These are phyloP conservation scores for Tromatobia lineatoria DNA, from an alignment of 2,888 invertebrate genomes.

Conservation along the genomic window DNA sequence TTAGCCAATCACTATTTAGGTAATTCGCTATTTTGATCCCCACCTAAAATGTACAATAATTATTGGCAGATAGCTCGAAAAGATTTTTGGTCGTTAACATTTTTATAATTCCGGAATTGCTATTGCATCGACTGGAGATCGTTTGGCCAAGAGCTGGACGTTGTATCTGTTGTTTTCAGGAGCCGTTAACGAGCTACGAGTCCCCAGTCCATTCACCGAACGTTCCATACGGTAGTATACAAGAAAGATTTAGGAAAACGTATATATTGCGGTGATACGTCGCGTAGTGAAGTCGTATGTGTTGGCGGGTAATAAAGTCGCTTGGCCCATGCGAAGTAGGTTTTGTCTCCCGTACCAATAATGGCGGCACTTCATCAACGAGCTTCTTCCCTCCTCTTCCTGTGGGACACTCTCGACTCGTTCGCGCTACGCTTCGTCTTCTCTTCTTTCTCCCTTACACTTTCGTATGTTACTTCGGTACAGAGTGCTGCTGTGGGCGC, in stretches of 20 bases:
- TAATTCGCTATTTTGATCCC: no score
- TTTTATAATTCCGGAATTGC: conserved; percentile 5
- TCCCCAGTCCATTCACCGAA: conserved; percentile 51
- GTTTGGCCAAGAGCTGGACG: conserved; percentile 24
- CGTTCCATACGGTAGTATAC: conserved; percentile 24
- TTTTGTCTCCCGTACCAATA: conserved; percentile 84
- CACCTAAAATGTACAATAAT: no score
- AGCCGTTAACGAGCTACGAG: conserved; percentile 59
- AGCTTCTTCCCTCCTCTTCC: conserved; percentile 76
- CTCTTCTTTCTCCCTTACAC: conserved; percentile 55
- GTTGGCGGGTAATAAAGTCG: conserved; percentile 84
- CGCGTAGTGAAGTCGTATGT: conserved; percentile 71
- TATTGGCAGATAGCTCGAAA: no score
- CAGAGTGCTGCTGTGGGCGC: no score
- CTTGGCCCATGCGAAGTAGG: conserved; percentile 80
- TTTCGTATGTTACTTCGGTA: conserved; percentile 35
- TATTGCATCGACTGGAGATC: neutral
- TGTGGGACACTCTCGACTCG: conserved; percentile 78
- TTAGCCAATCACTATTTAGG: no score
- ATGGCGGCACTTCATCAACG: conserved; percentile 85
- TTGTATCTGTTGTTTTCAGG: conserved; percentile 22
- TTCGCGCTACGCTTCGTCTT: conserved; percentile 64
- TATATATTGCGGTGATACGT: conserved; percentile 55
- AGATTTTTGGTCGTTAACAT: no score
- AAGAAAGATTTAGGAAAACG: conserved; percentile 62